phyloP scores from a whole-genome alignment of 1,140 invertebrate genomes.

The Diuraphis noxia region DNA sequence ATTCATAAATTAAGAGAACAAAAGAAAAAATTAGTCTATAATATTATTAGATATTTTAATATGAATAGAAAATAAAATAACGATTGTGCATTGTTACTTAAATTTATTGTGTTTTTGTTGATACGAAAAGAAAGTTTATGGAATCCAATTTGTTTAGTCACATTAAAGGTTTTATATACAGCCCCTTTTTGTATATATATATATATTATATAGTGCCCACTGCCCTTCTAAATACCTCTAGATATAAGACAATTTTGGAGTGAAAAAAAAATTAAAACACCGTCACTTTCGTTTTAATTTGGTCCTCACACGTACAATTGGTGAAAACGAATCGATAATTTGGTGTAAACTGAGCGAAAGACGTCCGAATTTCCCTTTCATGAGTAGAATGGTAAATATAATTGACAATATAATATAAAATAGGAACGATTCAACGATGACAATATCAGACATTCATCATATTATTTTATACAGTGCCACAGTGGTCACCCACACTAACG shows the following conservation, averaged over 20 bases:
- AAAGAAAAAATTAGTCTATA: neutral
- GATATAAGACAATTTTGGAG: neutral
- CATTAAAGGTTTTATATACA: neutral
- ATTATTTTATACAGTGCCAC: neutral
- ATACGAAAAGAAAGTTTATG: constrained; percentile 25
- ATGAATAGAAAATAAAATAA: neutral
- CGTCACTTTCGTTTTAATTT: constrained; percentile 43
- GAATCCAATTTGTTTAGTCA: neutral
- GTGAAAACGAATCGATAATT: constrained; percentile 47
- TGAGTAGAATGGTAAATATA: constrained; percentile 24
- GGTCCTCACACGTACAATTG: constrained; percentile 17
- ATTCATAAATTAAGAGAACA: neutral
- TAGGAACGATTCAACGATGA: constrained; percentile 13
- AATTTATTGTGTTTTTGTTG: neutral
- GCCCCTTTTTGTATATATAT: neutral
- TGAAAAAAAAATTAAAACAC: neutral
- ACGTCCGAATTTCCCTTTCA: constrained; percentile 33
- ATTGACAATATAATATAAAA: neutral
- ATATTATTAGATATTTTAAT: neutral
- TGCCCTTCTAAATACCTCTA: neutral
- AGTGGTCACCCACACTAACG: neutral
- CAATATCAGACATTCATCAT: neutral
- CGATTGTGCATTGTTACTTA: neutral
- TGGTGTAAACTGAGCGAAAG: neutral
- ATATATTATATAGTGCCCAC: neutral